Conservation (phyloP, 2,888 invertebrate genomes). For the Gymnoscelis rufifasciata region DNA sequence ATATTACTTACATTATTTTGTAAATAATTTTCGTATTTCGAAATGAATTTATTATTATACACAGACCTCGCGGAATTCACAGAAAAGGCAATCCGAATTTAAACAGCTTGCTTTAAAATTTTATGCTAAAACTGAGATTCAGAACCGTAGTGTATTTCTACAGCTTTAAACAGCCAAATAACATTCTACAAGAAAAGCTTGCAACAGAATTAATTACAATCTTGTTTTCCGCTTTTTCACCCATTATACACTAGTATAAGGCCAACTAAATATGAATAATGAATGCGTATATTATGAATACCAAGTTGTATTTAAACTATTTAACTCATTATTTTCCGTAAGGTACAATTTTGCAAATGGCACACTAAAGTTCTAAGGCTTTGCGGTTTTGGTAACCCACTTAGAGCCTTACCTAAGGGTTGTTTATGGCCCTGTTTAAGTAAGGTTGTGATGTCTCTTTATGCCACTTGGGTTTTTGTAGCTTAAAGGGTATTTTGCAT, state of each 20-base stretch:
- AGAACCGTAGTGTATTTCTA: too few species aligned
- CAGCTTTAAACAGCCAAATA: background rate
- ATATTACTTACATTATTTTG: too few species aligned
- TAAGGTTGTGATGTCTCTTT: background rate
- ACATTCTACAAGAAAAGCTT: slow-evolving; percentile 3
- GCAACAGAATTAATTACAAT: slow-evolving; percentile 14
- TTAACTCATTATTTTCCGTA: slow-evolving; percentile 5
- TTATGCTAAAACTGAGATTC: too few species aligned
- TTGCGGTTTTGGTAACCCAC: background rate
- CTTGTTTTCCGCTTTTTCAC: slow-evolving; percentile 7
- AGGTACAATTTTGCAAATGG: slow-evolving; percentile 6
- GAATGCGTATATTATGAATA: slow-evolving; percentile 14
- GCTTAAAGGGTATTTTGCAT: too few species aligned
- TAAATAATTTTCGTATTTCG: too few species aligned
- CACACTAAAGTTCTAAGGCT: slow-evolving; percentile 2
- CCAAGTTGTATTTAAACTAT: slow-evolving; percentile 13
- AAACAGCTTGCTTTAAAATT: too few species aligned
- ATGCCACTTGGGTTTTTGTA: too few species aligned
- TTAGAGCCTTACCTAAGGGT: background rate
- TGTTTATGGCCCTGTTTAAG: background rate
- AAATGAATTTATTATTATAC: too few species aligned
- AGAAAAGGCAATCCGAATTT: too few species aligned
- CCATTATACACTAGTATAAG: slow-evolving; percentile 15
- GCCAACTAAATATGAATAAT: slow-evolving; percentile 18
- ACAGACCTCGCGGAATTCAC: too few species aligned